Percentiles rank a stretch among this genome's conserved stretches.
Conservation (phyloP, 2,113 vertebrate species). For the Numenius arquata region DNA sequence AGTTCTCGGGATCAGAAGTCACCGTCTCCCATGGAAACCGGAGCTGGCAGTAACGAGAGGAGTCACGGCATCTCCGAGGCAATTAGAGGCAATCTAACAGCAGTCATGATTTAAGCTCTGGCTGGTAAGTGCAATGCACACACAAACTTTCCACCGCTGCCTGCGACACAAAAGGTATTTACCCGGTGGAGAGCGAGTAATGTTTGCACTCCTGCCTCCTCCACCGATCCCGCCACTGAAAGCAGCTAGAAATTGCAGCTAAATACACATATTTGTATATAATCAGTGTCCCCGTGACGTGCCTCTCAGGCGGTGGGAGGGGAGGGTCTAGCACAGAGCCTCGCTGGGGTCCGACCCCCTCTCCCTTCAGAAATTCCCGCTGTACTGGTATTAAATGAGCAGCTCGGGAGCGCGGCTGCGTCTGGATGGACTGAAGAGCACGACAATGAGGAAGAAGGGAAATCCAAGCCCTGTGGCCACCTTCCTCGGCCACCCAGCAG, state of each 20-base stretch:
- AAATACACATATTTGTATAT: rapidly evolving
- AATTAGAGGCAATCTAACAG: background rate
- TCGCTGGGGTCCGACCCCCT: rapidly evolving
- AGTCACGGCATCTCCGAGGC: background rate
- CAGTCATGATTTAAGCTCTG: background rate
- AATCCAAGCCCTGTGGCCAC: background rate
- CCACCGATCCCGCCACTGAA: rapidly evolving
- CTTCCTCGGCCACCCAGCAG: background rate
- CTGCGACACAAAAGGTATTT: background rate
- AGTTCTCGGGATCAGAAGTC: background rate
- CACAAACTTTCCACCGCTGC: background rate
- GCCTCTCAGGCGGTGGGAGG: background rate
- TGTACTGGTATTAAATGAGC: rapidly evolving
- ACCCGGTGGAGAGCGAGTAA: background rate
- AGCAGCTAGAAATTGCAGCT: background rate
- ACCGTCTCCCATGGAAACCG: background rate
- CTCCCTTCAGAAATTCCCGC: background rate
- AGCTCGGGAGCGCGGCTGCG: background rate
- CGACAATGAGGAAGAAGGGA: no score
- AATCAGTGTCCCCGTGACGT: rapidly evolving
- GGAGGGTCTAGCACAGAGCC: no score
- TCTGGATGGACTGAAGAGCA: background rate
- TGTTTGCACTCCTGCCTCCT: background rate
- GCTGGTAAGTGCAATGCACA: background rate
- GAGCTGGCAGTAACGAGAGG: background rate